These are phyloP conservation scores for Dryobotodes eremita DNA, from an alignment of 2,888 invertebrate genomes.

Conservation along the genomic window DNA sequence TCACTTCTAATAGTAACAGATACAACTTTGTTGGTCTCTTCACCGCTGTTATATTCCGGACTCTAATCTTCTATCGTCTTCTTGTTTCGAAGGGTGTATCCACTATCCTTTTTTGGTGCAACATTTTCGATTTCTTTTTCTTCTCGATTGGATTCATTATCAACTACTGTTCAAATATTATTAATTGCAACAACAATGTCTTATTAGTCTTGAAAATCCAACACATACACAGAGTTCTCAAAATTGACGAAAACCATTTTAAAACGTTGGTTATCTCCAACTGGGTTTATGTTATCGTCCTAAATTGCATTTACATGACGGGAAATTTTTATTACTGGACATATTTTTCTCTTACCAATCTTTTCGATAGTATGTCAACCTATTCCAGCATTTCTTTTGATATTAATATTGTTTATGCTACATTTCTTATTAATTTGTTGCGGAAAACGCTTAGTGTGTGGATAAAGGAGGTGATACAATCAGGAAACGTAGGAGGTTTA, in stretches of 20 bases:
- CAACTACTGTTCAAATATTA: slow-evolving; percentile 30
- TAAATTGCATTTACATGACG: slow-evolving; percentile 20
- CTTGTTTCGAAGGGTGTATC: neutral
- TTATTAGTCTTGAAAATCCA: slow-evolving; percentile 38
- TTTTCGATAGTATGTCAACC: neutral
- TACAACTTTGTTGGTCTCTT: slow-evolving; percentile 23
- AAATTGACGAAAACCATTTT: slow-evolving; percentile 9
- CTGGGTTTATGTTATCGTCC: slow-evolving; percentile 9
- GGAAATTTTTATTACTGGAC: neutral
- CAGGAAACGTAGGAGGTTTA: neutral
- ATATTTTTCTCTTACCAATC: neutral
- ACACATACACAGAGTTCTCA: slow-evolving; percentile 19
- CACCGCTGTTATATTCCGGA: slow-evolving; percentile 3
- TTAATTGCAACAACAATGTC: slow-evolving; percentile 15
- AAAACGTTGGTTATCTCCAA: slow-evolving; percentile 9
- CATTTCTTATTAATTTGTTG: slow-evolving; percentile 32
- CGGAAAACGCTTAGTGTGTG: slow-evolving; percentile 6
- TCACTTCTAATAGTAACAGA: slow-evolving; percentile 19
- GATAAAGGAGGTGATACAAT: slow-evolving; percentile 15
- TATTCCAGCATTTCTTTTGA: slow-evolving; percentile 36
- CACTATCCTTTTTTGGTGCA: slow-evolving; percentile 15
- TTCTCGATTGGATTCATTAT: slow-evolving; percentile 30
- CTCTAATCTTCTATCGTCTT: slow-evolving; percentile 9
- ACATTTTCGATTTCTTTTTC: slow-evolving; percentile 13
- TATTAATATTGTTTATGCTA: slow-evolving; percentile 34